These are phyloP conservation scores for Trogon melanurus DNA, from an alignment of 2,113 vertebrate species.

Conservation along the genomic window DNA sequence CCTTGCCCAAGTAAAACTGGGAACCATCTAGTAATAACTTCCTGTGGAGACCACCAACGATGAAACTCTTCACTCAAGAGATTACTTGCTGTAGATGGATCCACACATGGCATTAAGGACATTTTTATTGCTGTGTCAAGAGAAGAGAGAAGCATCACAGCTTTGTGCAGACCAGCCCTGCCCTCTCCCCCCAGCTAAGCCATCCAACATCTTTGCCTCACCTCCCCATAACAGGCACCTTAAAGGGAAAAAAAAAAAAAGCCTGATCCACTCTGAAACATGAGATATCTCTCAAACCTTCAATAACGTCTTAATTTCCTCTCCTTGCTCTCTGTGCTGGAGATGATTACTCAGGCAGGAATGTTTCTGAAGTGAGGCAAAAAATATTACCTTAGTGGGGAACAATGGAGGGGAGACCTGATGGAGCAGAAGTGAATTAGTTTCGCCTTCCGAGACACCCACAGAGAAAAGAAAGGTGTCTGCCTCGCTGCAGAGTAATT, in stretches of 20 bases:
- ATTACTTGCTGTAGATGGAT: background rate
- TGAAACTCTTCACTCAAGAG: background rate
- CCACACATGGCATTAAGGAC: background rate
- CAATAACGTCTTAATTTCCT: constrained; percentile 63
- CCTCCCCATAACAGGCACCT: constrained; percentile 48
- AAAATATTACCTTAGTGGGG: constrained; percentile 39
- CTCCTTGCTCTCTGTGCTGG: background rate
- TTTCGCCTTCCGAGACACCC: constrained; percentile 38
- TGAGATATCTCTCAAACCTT: constrained; percentile 45
- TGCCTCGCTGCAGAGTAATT: constrained; percentile 12
- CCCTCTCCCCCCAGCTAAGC: background rate
- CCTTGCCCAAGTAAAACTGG: background rate
- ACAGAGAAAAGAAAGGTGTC: constrained; percentile 36
- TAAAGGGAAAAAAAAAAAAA: background rate
- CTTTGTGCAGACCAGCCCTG: background rate
- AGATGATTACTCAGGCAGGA: constrained; percentile 62
- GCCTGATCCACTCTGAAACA: constrained; percentile 43
- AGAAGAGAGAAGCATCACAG: background rate
- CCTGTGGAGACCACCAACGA: background rate
- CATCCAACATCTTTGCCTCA: constrained; percentile 55
- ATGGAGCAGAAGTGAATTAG: constrained; percentile 59
- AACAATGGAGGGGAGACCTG: constrained; percentile 51
- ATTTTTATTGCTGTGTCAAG: background rate
- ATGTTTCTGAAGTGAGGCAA: constrained; percentile 55
- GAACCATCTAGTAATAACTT: background rate